These are phyloP conservation scores for Chlamydotis undulata DNA, from an alignment of 2,113 vertebrate species.

Conservation along the genomic window DNA sequence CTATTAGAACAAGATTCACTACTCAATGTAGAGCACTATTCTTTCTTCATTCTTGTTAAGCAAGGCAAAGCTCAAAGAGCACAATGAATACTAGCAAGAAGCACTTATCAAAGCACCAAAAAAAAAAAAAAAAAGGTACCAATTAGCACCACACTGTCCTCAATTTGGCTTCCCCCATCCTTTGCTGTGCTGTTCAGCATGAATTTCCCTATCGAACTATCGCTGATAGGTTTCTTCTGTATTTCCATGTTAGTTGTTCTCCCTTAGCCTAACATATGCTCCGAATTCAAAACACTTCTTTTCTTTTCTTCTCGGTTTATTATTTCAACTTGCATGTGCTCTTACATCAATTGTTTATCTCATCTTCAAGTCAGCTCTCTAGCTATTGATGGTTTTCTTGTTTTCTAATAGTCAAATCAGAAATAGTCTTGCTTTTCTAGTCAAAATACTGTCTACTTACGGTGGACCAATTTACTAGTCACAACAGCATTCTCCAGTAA, in stretches of 20 bases:
- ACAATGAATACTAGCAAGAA: background rate
- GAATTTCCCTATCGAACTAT: background rate
- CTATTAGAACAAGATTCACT: background rate
- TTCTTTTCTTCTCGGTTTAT: background rate
- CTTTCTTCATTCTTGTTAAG: background rate
- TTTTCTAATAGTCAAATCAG: background rate
- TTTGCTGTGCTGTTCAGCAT: background rate
- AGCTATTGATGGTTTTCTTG: background rate
- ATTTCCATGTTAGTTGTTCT: background rate
- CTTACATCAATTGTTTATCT: background rate
- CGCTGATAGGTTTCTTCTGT: background rate
- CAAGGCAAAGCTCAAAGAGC: background rate
- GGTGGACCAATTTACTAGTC: background rate
- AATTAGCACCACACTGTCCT: background rate
- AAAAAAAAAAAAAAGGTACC: too few relatives aligned
- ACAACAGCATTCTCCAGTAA: background rate
- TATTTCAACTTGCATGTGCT: background rate
- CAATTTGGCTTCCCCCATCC: background rate
- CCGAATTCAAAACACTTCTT: background rate
- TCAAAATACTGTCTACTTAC: background rate
- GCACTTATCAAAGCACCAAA: background rate
- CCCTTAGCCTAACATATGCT: background rate
- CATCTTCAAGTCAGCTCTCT: background rate
- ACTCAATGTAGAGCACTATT: background rate
- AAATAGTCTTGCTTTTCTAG: too few relatives aligned